These are phyloP conservation scores for Riptortus pedestris DNA, from an alignment of 1,140 invertebrate species.

Conservation along the genomic window DNA sequence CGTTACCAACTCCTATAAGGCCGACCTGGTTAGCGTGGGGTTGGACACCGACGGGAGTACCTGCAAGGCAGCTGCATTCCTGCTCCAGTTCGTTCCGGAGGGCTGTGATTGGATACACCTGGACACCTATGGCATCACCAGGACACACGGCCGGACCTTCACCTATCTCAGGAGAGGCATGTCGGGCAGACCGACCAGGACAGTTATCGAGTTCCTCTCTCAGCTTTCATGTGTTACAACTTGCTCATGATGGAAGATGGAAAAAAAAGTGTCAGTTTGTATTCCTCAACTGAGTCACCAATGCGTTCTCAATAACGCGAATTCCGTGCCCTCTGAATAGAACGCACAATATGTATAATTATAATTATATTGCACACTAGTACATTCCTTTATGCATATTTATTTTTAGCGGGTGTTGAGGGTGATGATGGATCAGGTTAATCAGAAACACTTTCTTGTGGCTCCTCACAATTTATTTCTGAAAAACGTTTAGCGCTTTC, in stretches of 20 bases:
- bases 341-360: too few relatives aligned
- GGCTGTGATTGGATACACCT: slow-evolving; percentile 47
- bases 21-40: slow-evolving; percentile 34
- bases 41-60: slow-evolving; percentile 40
- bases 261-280: too few relatives aligned
- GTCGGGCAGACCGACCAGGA: slow-evolving; percentile 32
- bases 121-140: slow-evolving; percentile 48
- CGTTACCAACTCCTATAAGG: slow-evolving; percentile 7
- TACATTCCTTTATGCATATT: too few relatives aligned
- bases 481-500: too few relatives aligned
- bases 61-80: slow-evolving; percentile 48
- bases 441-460: too few relatives aligned
- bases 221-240: slow-evolving; percentile 30
- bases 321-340: too few relatives aligned
- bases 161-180: slow-evolving; percentile 30
- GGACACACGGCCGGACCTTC: slow-evolving; percentile 10
- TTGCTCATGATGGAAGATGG: not conserved
- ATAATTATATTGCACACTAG: too few relatives aligned
- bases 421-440: too few relatives aligned
- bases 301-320: not conserved
- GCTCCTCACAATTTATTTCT: too few relatives aligned
- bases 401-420: too few relatives aligned
- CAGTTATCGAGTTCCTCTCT: slow-evolving; percentile 32
- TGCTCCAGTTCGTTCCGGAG: slow-evolving; percentile 46
- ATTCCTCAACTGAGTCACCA: not conserved